phyloP scores from a whole-genome alignment of 1,140 invertebrate species.

The Atta colombica region DNA sequence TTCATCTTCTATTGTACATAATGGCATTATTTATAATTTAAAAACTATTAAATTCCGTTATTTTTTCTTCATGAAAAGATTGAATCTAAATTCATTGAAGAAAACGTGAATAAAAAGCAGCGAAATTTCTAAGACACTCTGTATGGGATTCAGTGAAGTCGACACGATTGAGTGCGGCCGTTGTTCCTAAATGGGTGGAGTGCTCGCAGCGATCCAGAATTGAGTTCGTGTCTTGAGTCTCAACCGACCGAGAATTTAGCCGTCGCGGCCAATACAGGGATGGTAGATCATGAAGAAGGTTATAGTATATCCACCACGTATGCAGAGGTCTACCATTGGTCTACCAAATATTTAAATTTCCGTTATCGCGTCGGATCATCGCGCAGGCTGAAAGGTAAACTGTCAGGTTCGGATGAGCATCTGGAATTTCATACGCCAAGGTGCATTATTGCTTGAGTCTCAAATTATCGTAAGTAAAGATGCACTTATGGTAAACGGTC shows the following conservation, averaged over 20 bases:
- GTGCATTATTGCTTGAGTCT: constrained; percentile 9
- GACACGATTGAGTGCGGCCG: constrained; percentile 62
- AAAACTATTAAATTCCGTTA: background rate
- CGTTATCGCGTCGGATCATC: background rate
- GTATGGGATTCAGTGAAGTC: constrained; percentile 21
- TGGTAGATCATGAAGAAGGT: constrained; percentile 36
- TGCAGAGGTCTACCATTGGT: background rate
- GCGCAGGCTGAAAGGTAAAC: background rate
- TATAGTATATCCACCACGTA: constrained; percentile 30
- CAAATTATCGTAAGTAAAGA: constrained; percentile 5
- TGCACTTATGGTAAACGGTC: background rate
- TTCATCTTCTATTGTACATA: background rate
- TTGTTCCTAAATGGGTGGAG: constrained; percentile 75
- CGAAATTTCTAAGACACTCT: constrained; percentile 39
- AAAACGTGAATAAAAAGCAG: background rate
- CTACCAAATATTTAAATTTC: constrained; percentile 65
- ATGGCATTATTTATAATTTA: background rate
- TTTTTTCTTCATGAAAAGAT: background rate
- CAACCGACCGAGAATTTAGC: constrained; percentile 77
- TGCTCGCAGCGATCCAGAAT: constrained; percentile 79
- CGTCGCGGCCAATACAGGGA: constrained; percentile 43
- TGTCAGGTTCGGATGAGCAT: background rate
- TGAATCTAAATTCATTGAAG: background rate
- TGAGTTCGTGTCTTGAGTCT: constrained; percentile 82
- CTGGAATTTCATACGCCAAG: background rate